These are phyloP conservation scores for Xenopus laevis DNA, from an alignment of 2,113 vertebrate species.

Conservation along the genomic window DNA sequence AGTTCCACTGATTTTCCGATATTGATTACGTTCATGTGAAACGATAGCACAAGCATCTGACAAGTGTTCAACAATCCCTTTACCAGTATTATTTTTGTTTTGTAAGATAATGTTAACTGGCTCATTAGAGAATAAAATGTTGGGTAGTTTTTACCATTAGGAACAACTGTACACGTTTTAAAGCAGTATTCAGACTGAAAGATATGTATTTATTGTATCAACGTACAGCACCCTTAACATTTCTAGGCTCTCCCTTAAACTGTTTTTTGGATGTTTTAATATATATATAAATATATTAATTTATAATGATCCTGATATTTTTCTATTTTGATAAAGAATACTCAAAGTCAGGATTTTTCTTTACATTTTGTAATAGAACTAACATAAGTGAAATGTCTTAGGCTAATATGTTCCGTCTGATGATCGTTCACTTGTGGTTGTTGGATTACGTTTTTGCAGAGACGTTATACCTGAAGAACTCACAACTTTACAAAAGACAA, in stretches of 20 bases:
- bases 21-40: conserved; percentile 58
- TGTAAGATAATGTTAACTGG: conserved; percentile 74
- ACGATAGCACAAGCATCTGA: conserved; percentile 67
- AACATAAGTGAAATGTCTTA: conserved; percentile 82
- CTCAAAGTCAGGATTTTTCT: conserved; percentile 73
- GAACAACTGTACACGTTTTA: conserved; percentile 82
- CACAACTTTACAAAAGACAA: conserved; percentile 73
- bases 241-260: conserved; percentile 82
- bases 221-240: conserved; percentile 92
- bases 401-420: conserved; percentile 63
- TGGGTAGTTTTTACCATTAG: conserved; percentile 76
- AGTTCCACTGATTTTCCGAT: conserved; percentile 51
- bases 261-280: conserved; percentile 89
- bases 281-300: conserved; percentile 99
- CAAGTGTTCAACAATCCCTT: conserved; percentile 74
- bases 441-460: conserved; percentile 72
- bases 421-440: conserved; percentile 69
- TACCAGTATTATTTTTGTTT: conserved; percentile 84
- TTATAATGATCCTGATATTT: conserved; percentile 99
- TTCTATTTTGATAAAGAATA: conserved; percentile 78
- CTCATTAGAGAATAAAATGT: conserved; percentile 62
- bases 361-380: conserved; percentile 78
- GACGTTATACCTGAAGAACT: conserved; percentile 68
- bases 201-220: conserved; percentile 99
- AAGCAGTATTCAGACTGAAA: conserved; percentile 81